Conservation (phyloP, 2,888 invertebrate genomes). For the Cerastis leucographa region DNA sequence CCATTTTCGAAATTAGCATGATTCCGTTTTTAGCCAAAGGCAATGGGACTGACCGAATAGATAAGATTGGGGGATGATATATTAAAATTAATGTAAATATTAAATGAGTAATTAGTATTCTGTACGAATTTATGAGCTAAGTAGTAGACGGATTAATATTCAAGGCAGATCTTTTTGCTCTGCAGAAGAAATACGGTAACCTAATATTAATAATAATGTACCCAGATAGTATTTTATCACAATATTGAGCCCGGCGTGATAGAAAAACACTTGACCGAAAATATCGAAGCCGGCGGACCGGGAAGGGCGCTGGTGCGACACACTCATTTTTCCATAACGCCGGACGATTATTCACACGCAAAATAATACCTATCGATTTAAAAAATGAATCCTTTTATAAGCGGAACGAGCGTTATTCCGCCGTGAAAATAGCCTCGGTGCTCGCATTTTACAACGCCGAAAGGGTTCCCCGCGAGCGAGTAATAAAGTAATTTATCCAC, state of each 20-base stretch:
- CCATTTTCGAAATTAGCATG: constrained; percentile 79
- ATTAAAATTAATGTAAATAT: constrained; percentile 61
- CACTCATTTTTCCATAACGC: constrained; percentile 73
- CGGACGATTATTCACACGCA: constrained; percentile 70
- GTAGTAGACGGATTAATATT: constrained; percentile 31
- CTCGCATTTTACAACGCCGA: constrained; percentile 75
- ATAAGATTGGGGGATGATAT: constrained; percentile 60
- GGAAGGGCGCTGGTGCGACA: constrained; percentile 63
- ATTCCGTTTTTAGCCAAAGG: constrained; percentile 74
- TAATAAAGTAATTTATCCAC: constrained; percentile 89
- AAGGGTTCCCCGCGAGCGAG: constrained; percentile 82
- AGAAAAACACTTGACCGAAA: constrained; percentile 66
- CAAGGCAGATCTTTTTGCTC: constrained; percentile 18
- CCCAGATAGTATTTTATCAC: constrained; percentile 41
- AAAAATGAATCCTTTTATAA: constrained; percentile 80
- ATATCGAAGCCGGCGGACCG: constrained; percentile 57
- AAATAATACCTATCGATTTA: constrained; percentile 81
- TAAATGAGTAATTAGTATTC: constrained; percentile 44
- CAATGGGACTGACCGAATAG: constrained; percentile 58
- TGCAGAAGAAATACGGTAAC: constrained; percentile 7
- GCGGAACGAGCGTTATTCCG: constrained; percentile 81
- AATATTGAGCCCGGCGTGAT: constrained; percentile 38
- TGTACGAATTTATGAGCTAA: constrained; percentile 33
- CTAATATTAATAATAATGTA: constrained; percentile 23
- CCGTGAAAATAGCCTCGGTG: constrained; percentile 80